Base-by-base conservation (phyloP, 2,797 vertebrate genomes). In the Coregonus ussuriensis region DNA sequence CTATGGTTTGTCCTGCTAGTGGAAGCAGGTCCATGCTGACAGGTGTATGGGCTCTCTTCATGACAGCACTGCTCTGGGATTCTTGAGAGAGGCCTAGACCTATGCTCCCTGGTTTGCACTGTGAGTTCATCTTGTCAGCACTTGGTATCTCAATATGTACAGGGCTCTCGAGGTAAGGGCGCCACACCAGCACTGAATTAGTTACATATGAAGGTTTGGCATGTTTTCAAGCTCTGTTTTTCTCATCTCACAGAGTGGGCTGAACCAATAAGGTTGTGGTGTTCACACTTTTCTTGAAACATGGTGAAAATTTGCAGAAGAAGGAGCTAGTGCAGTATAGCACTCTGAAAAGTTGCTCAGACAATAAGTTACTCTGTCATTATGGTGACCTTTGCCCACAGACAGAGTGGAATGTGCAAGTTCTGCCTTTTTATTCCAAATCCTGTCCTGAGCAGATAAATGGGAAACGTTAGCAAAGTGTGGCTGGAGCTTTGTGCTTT, bases 11-110 rank as follows among this genome's bases (percentile, higher is more conserved):
- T 83, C 79, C 54, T 75, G 87, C 53, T 76, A 77, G 85, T 79
- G 84, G 76, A 84, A 82, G 62, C 41, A 75, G 72, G 77, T 84
- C 73, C 88, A 79, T 76, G 66, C 77, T 88, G 84, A 89, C 89
- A 88, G 88, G 85, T 90, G 86, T 79, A 77, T 76, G 79, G 86
- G 7, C 75, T 87, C 75, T 72, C 62, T 7, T 76, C 68, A 70
- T 51, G 51, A 74, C 74, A 80, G 73, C 77, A 16, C 16, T 51
- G 59, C 15, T 62, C 73, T 86, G 85, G 56, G 89, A 89, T 82
- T 79, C 9, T 88, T 82, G 86, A 86, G 37, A 18, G 37, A 67
- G 76, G 73, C 82, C 75, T 25, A 41, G 54, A 41, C 33, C 72
- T 72, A 16, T 83, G 77, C 76, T 78, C 31, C 14, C 81, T 66